Evolutionary conservation across 2,888 invertebrate genomes (phyloP), one percentile per base, ranked within the genome.

Genomic region (Fissipunctia ypsillon): DNA sequence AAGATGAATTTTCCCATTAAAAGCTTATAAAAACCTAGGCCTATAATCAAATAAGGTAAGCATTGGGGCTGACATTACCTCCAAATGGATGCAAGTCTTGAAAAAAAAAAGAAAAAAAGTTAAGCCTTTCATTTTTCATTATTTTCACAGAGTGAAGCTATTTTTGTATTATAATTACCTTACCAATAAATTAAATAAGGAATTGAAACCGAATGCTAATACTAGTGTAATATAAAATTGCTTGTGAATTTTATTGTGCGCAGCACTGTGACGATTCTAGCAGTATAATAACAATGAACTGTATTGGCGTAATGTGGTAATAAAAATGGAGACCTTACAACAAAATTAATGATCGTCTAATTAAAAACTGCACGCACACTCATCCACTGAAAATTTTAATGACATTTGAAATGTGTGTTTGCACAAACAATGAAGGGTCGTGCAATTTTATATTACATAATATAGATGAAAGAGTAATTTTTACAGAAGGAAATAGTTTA

Each of bases 221-320:
- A 74, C 75, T 83, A 88, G 87, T 86, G 83, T 77, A 70, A 76
- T 76, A 83, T 80, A 85, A 76, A 85, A 84, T 83, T 72, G 75
- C 84, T 87, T 85, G 83, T 80, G 84, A 86, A 86, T 86, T 84
- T 80, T 82, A 84, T 80, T 80, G 84, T 84, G 80, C 67, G 76
- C 59, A 78, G 74, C 72, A 70, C 72, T 75, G 70, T 83, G 84
- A 83, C 80, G 83, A 71, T 63, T 63, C 31, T 69, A 78, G 66
- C 80, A 60, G 59, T 68, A 64, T 75, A 80, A 43, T 76, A n/a
- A 65, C 41, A 41, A 54, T 19, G 3, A 16, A 0, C 0, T 66
- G 52, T 43, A 59, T 50, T 79, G 83, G 56, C 71, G 3, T 59
- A 48, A 22, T 31, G 19, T 54, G 19, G 19, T 56, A 31, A 56